Percentiles rank a stretch among this genome's conserved stretches.
These are phyloP conservation scores for Kryptopterus vitreolus DNA, from an alignment of 2,797 vertebrate species.

Conservation along the genomic window DNA sequence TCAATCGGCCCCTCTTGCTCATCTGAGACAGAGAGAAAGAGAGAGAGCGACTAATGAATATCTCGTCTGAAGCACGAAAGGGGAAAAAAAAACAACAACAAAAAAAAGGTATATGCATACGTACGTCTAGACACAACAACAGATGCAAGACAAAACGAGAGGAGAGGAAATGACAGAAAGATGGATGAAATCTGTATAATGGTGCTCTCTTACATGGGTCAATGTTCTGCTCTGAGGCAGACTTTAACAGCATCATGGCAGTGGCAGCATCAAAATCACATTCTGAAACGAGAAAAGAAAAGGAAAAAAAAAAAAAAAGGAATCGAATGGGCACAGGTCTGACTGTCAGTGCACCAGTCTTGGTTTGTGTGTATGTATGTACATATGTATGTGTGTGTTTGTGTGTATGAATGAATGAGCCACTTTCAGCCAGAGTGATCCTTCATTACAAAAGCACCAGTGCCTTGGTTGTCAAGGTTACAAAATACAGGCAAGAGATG, in stretches of 20 bases:
- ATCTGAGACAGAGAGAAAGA: slow-evolving; percentile 59
- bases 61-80: not conserved
- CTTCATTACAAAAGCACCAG: slow-evolving; percentile 66
- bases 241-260: slow-evolving; percentile 99
- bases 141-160: slow-evolving; percentile 39
- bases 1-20: slow-evolving; percentile 81
- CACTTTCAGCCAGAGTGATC: slow-evolving; percentile 56
- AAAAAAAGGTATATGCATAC: not conserved
- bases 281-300: slow-evolving; percentile 88
- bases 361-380: slow-evolving; percentile 48
- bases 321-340: slow-evolving; percentile 70
- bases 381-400: slow-evolving; percentile 20
- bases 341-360: slow-evolving; percentile 41
- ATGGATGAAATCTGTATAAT: slow-evolving; percentile 48
- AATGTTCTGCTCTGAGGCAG: slow-evolving; percentile 94
- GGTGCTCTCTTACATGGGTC: slow-evolving; percentile 88
- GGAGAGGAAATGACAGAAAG: slow-evolving; percentile 15
- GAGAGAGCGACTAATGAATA: not conserved
- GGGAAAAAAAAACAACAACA: not conserved
- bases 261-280: slow-evolving; percentile 99
- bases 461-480: slow-evolving; percentile 82
- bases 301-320: slow-evolving; percentile 73
- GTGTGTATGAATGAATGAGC: slow-evolving; percentile 65
- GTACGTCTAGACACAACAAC: slow-evolving; percentile 28
- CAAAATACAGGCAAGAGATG: slow-evolving; percentile 62